Evolutionary conservation across 1,140 invertebrate species (phyloP).

Genomic region (Sinonovacula constricta): DNA sequence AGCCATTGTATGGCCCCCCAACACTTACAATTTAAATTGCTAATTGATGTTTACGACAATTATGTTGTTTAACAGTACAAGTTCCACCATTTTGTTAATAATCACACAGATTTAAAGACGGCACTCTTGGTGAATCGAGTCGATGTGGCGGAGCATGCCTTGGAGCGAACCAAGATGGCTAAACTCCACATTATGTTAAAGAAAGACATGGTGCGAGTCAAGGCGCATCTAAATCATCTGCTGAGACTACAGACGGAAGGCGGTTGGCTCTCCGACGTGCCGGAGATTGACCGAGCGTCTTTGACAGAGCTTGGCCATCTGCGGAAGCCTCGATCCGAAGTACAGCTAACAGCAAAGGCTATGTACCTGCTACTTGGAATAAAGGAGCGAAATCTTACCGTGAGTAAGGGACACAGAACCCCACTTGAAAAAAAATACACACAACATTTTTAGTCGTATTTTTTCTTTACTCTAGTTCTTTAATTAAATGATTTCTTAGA

Average conservation of each 20-base stretch:
- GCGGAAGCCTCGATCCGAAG: conserved; percentile 18
- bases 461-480: neutral
- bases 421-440: neutral
- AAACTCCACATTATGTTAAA: conserved; percentile 36
- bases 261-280: conserved; percentile 37
- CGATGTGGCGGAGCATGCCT: conserved; percentile 31
- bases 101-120: conserved; percentile 34
- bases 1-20: too few species aligned
- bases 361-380: conserved; percentile 43
- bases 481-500: neutral
- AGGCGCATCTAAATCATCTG: conserved; percentile 29
- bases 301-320: conserved; percentile 30
- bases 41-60: too few species aligned
- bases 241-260: conserved; percentile 16
- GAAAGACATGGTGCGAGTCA: conserved; percentile 10
- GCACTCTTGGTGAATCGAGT: conserved; percentile 38
- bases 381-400: conserved; percentile 15
- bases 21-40: too few species aligned
- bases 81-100: too few species aligned
- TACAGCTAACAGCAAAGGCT: conserved; percentile 6
- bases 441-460: neutral
- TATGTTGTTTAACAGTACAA: too few species aligned
- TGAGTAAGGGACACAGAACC: neutral
- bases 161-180: conserved; percentile 21
- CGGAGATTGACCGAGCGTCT: conserved; percentile 32